Conservation (phyloP, 2,113 vertebrate species). For the Lutjanus erythropterus region DNA sequence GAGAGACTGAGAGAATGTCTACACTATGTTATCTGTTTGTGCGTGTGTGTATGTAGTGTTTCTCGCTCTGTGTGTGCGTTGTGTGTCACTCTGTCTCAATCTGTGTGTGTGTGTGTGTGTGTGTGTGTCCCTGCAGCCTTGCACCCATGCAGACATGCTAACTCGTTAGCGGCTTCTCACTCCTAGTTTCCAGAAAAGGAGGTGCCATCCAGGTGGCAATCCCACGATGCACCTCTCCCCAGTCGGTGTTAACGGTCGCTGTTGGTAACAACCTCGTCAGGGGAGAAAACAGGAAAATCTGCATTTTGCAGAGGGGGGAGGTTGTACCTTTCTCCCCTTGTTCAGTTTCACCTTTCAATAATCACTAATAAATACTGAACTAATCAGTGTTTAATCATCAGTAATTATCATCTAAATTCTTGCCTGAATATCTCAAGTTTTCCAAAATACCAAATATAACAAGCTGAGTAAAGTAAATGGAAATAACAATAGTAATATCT, state of each 20-base stretch:
- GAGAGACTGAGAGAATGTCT: constrained; percentile 56
- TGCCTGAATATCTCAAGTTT: neutral
- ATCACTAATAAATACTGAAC: neutral
- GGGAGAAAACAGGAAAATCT: constrained; percentile 30
- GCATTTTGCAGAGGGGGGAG: constrained; percentile 1
- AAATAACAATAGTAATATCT: neutral
- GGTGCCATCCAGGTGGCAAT: constrained; percentile 78
- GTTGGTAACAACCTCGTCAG: constrained; percentile 57
- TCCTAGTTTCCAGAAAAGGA: constrained; percentile 72
- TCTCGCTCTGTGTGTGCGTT: constrained; percentile 17
- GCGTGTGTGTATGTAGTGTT: constrained; percentile 19
- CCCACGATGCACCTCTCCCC: constrained; percentile 73
- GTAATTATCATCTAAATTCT: neutral
- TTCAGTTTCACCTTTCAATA: constrained; percentile 5
- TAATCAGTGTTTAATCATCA: neutral
- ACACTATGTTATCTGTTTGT: neutral
- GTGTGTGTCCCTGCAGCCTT: constrained; percentile 57
- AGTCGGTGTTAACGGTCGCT: constrained; percentile 55
- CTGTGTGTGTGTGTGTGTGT: constrained; percentile 13
- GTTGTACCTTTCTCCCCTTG: neutral
- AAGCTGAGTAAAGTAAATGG: neutral
- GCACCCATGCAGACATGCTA: constrained; percentile 77
- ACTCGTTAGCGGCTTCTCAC: constrained; percentile 82
- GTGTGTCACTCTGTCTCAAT: neutral
- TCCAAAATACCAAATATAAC: neutral